Evolutionary conservation across 2,888 invertebrate species (phyloP), one percentile per base, ranked within the genome.

Genomic region (Shargacucullia verbasci): DNA sequence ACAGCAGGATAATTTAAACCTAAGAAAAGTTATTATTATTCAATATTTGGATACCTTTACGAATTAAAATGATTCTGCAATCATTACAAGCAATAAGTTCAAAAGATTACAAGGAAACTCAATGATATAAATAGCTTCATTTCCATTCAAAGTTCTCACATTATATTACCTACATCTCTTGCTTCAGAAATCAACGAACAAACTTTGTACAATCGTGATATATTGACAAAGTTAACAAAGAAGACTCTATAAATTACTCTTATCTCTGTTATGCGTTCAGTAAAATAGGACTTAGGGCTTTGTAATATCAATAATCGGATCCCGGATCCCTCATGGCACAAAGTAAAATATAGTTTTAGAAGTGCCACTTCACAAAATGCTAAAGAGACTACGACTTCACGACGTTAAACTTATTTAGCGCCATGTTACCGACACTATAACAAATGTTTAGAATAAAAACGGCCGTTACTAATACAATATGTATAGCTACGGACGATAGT

Each of bases 211-310:
- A 69, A 60, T 48, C 48, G 39, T 55, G 39, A 69, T 58, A 60
- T 55, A 69, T 52, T 64, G 65, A 57, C 64, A 41, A 31, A 52
- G 20, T 25, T 40, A 10, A 69, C 65, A 64, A 70, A 59, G 59
- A 59, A 59, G 15, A 33, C 14, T n/a, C 59, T 46, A 70, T 67
- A 71, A 71, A 71, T 71, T 59, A 68, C 68, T 68, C 56, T 59
- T 54, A 41, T 41, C 47, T 52, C 53, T 58, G 59, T 59, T 54
- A 47, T 56, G 20, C 53, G 41, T 46, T 56, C 35, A 11, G 14
- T 66, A 48, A 60, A 65, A 58, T 50, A 49, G 52, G 37, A 58
- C 52, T 34, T 49, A 41, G 46, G 20, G 45, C 68, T 61, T 67
- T 57, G 68, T 53, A 41, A 61, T 57, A 67, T 53, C 53, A 57